Percentiles rank a stretch among this genome's conserved stretches.
Conservation (phyloP, 2,888 invertebrate species). For the Frankliniella intonsa region DNA sequence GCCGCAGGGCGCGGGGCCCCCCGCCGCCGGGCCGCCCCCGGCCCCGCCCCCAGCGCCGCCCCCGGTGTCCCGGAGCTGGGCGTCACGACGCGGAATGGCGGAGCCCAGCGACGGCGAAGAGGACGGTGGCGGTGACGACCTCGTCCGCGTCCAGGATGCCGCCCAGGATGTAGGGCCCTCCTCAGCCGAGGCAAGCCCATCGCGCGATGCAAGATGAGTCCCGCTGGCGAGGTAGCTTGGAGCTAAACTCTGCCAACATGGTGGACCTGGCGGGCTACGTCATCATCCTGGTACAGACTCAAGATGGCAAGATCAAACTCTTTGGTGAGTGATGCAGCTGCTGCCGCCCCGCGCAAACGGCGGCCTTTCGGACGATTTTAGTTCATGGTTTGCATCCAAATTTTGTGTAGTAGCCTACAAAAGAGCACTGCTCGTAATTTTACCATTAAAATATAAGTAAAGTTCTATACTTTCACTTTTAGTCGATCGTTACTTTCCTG, state of each 20-base stretch:
- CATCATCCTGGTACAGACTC: constrained; percentile 88
- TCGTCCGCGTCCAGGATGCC: background rate
- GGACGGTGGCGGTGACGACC: constrained; percentile 17
- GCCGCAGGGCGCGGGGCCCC: no score
- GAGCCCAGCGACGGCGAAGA: constrained; percentile 25
- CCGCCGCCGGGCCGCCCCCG: background rate
- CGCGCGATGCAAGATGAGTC: constrained; percentile 19
- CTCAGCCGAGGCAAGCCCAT: background rate
- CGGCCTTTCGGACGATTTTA: background rate
- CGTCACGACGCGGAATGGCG: background rate
- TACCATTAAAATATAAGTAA: no score
- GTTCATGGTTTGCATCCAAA: no score
- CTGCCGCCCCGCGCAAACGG: background rate
- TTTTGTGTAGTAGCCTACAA: no score
- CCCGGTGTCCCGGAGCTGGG: background rate
- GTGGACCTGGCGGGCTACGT: constrained; percentile 94
- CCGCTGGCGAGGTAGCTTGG: background rate
- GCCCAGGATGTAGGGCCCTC: background rate
- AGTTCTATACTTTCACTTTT: no score
- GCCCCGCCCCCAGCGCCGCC: background rate
- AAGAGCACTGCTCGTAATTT: no score
- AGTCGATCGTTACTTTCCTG: no score
- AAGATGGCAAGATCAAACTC: constrained; percentile 89
- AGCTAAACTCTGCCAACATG: constrained; percentile 46
- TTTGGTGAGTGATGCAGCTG: constrained; percentile 61